Base-by-base conservation (phyloP, 2,888 invertebrate species). In the Andrena dorsata region DNA sequence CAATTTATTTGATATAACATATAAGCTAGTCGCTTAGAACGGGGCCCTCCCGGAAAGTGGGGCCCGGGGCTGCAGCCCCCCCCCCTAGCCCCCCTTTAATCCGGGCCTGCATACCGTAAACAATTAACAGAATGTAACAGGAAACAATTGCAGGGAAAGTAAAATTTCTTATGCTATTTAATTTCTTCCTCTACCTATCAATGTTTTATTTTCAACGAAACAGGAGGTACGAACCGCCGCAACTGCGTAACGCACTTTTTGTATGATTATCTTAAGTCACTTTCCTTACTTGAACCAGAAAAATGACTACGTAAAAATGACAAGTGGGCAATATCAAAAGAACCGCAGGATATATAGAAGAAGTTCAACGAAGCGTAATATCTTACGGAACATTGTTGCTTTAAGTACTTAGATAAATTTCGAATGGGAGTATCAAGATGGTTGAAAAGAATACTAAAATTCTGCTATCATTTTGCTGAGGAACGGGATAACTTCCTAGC, bases 231-330 rank as follows among this genome's bases (percentile, higher is more conserved):
- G 10, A 10, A 13, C 1, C 10, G 56, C 3, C 23, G 0, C 10
- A 56, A 23, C 4, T 56, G 56, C 56, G 26, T 56, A 3, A 56
- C 20, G 26, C 56, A 56, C 23, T n/a, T 13, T 10, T 3, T n/a
- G 41, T 6, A 13, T 16, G 30, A 56, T 68, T 53, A 61, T 41
- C 61, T 63, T 49, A 53, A 51, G 35, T 35, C 41, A 69, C 68
- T 56, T 63, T 41, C 79, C 68, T 63, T 68, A 35, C 2, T 64
- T 79, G 28, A 65, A 41, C 16, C 10, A 68, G 68, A 72, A 70
- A 64, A 32, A 79, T 70, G 80, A 51, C 66, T 64, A 68, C 66
- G 80, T 63, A 73, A 23, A 68, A 47, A 56, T 80, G 80, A 80
- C 63, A 68, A 72, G 72, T 78, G 32, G 58, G 53, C 20, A 68